Evolutionary conservation across 2,797 vertebrate genomes (phyloP).

Genomic region (Eulemur albifrons): DNA sequence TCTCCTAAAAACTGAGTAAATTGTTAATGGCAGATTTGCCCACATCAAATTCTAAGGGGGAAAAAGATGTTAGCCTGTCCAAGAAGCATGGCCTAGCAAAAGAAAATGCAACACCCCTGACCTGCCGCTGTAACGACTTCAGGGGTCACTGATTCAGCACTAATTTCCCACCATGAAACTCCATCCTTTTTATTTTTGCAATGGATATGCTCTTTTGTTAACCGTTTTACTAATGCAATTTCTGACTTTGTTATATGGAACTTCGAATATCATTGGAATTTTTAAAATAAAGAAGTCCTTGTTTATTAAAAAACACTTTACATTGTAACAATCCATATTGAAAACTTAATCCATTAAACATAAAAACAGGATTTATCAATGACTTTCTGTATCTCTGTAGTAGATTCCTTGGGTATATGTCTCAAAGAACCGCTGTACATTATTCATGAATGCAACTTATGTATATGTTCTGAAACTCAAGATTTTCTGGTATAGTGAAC

Average conservation of each 20-base stretch:
- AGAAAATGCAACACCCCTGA: neutral
- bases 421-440: neutral
- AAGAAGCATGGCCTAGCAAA: constrained; percentile 10
- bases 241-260: constrained; percentile 46
- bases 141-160: constrained; percentile 46
- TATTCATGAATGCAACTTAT: neutral
- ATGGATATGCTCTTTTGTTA: constrained; percentile 47
- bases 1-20: constrained; percentile 60
- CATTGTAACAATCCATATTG: neutral
- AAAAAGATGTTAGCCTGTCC: constrained; percentile 49
- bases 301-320: neutral
- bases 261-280: constrained; percentile 60
- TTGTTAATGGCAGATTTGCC: constrained; percentile 58
- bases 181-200: constrained; percentile 52
- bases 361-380: neutral
- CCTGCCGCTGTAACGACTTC: neutral
- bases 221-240: constrained; percentile 75
- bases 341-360: constrained; percentile 6
- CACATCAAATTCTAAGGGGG: constrained; percentile 51
- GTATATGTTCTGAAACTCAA: neutral
- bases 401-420: neutral
- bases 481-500: neutral
- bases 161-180: constrained; percentile 46
- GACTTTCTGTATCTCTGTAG: neutral
- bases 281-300: constrained; percentile 66